Evolutionary conservation across 2,888 invertebrate species (phyloP).

Genomic region (Ichneumoninae sp.): DNA sequence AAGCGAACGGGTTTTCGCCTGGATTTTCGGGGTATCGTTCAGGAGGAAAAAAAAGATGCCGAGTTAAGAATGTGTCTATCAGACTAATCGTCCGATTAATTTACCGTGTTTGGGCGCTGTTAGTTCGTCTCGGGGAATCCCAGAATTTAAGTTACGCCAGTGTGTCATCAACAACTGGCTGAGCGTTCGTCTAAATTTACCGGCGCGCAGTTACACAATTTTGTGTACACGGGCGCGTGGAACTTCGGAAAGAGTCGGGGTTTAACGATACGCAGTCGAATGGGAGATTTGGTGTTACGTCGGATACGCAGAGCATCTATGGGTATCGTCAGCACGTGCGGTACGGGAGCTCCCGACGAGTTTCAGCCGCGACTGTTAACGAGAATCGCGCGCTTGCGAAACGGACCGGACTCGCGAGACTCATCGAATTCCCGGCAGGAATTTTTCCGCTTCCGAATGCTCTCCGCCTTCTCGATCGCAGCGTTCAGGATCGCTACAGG

Average conservation of each 20-base stretch:
- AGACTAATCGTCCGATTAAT: neutral
- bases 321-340: neutral
- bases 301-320: neutral
- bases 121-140: neutral
- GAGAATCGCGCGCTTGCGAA: conserved; percentile 30
- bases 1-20: neutral
- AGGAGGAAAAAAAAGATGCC: neutral
- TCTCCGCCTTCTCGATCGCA: neutral
- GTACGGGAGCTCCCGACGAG: neutral
- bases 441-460: conserved; percentile 48
- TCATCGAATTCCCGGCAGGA: conserved; percentile 25
- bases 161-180: neutral
- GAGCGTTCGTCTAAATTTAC: neutral
- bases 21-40: neutral
- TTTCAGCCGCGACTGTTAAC: conserved; percentile 32
- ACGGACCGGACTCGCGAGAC: conserved; percentile 20
- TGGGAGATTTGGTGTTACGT: conserved; percentile 13
- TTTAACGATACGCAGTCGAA: conserved; percentile 12
- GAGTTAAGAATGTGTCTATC: neutral
- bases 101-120: neutral
- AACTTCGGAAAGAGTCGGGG: conserved; percentile 3
- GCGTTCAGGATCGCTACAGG: conserved; percentile 5
- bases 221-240: neutral
- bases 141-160: neutral
- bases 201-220: conserved; percentile 24